Base-by-base conservation (phyloP, 1,140 invertebrate species). In the Bradysia coprophila region DNA sequence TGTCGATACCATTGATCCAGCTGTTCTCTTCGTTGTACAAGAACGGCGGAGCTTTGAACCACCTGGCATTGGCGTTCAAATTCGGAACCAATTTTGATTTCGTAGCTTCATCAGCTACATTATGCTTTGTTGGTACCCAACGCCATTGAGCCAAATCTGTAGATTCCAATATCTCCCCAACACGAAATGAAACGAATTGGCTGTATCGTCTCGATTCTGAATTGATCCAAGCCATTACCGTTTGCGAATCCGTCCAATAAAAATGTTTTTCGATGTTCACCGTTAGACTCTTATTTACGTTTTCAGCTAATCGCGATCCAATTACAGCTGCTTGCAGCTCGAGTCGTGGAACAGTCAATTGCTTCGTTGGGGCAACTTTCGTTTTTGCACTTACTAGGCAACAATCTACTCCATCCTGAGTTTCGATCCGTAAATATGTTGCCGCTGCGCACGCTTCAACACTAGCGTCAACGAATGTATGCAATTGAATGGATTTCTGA, bases 271-370 rank as follows among this genome's bases (percentile, higher is more conserved):
- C 15, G 6, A 32, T 9, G 1, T 43, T 22, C 6, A 46, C 28
- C 1, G 11, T 3, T 18, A 32, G 40, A 9, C 9, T 13, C 9
- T 34, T 15, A 32, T n/a, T 13, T 18, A 42, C n/a, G 3, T 19
- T 21, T 2, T 38, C 19, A 2, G 45, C 46, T 6, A 66, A n/a
- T 32, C 54, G 46, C 2, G 46, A 44, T 3, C 50, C 55, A 16
- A 61, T 38, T 2, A 62, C 40, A 6, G 62, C 62, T 4, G 57
- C 62, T 37, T 59, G 51, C 2, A 66, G 43, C 45, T 66, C 61
- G 1, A 66, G 41, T 15, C 58, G 43, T 0, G 62, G 62, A 22
- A 63, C 54, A 3, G 56, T 55, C 2, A 53, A 21, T 5, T 39
- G 18, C 39, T 55, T 56, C 10, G 58, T 5, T 13, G 60, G 59